These are phyloP conservation scores for Rhizomys pruinosus DNA, from an alignment of 2,113 vertebrate species.

Conservation along the genomic window DNA sequence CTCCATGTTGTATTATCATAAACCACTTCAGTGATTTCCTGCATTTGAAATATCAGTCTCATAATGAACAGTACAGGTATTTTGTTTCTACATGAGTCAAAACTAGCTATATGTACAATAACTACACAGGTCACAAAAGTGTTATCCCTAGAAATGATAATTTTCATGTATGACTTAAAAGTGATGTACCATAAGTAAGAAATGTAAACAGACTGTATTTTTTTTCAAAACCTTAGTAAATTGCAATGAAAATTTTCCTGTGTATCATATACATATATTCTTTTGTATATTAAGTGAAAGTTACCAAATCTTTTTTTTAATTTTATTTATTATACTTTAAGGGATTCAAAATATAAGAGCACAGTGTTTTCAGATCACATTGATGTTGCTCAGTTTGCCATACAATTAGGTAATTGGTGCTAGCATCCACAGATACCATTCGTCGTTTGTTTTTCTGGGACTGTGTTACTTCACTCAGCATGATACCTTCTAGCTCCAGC, in stretches of 20 bases:
- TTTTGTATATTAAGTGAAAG: neutral
- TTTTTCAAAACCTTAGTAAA: neutral
- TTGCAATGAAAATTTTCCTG: neutral
- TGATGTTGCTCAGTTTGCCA: too few relatives aligned
- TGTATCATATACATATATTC: neutral
- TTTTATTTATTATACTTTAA: too few relatives aligned
- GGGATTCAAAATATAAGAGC: too few relatives aligned
- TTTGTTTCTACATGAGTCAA: neutral
- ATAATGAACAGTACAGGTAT: neutral
- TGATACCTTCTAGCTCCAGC: too few relatives aligned
- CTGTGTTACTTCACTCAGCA: too few relatives aligned
- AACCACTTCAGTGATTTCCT: neutral
- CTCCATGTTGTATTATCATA: neutral
- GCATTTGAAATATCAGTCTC: constrained; percentile 12
- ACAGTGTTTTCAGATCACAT: too few relatives aligned
- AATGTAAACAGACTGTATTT: neutral
- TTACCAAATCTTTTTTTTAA: too few relatives aligned
- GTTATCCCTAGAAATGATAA: neutral
- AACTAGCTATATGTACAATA: neutral
- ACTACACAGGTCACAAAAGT: neutral
- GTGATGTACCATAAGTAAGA: neutral
- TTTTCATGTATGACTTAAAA: neutral
- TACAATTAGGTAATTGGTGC: too few relatives aligned
- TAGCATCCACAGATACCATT: too few relatives aligned
- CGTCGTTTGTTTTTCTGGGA: too few relatives aligned